Conservation (phyloP, 2,113 vertebrate species). For the Hystrix cristata region DNA sequence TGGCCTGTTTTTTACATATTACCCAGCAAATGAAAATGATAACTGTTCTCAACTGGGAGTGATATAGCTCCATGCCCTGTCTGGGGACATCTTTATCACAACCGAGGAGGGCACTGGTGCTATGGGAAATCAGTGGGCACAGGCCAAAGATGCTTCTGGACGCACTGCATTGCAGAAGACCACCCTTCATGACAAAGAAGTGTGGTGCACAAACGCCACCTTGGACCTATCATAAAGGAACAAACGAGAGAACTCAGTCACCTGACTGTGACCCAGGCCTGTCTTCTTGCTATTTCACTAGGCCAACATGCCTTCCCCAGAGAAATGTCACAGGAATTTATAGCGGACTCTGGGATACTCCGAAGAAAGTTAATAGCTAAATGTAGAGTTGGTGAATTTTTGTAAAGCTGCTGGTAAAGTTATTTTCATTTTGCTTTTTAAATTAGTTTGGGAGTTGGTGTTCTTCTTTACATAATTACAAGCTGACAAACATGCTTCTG, state of each 20-base stretch:
- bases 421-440: conserved; percentile 83
- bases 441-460: conserved; percentile 84
- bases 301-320: too few species aligned
- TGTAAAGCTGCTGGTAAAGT: conserved; percentile 73
- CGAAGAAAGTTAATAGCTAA: conserved; percentile 44
- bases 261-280: not conserved
- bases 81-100: not conserved
- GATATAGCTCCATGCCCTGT: not conserved
- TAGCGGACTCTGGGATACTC: conserved; percentile 61
- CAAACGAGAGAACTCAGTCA: not conserved
- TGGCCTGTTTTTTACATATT: not conserved
- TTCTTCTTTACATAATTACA: conserved; percentile 85
- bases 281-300: not conserved
- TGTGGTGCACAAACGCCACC: accelerated
- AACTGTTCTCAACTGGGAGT: not conserved
- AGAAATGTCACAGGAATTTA: not conserved
- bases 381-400: conserved; percentile 55
- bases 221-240: not conserved
- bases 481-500: conserved; percentile 85
- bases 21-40: not conserved
- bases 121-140: not conserved
- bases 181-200: not conserved
- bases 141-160: not conserved
- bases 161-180: not conserved
- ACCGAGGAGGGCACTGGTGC: accelerated